Conservation (phyloP, 2,797 vertebrate genomes). For the Acanthornis magna region DNA sequence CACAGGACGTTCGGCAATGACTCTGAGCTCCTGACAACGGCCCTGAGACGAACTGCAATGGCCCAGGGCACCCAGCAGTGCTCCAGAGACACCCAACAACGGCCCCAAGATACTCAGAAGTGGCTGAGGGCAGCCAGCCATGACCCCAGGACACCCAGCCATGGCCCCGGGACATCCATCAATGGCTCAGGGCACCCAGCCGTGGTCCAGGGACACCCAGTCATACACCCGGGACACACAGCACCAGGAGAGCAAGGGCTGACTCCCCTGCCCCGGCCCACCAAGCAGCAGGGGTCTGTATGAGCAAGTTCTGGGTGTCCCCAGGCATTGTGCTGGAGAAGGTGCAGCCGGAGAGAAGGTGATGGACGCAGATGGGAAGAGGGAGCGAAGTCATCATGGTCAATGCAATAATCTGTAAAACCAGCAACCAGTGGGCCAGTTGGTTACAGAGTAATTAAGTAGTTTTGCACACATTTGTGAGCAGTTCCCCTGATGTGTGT, state of each 20-base stretch:
- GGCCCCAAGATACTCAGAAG: neutral
- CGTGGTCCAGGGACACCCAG: rapidly evolving
- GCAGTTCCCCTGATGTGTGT: neutral
- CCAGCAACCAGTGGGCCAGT: neutral
- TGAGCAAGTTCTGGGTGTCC: neutral
- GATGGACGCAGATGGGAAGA: neutral
- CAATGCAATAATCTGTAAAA: neutral
- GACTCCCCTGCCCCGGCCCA: neutral
- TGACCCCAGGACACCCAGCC: neutral
- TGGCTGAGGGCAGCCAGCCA: neutral
- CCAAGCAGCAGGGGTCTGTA: neutral
- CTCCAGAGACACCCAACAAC: neutral
- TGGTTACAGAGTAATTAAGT: neutral
- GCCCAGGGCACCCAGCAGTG: neutral
- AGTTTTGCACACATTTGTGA: constrained; percentile 8
- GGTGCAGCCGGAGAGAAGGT: rapidly evolving
- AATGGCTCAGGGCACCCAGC: neutral
- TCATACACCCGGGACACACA: neutral
- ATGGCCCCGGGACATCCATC: too few species aligned
- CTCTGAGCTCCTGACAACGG: neutral
- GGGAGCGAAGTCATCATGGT: neutral
- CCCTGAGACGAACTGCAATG: too few species aligned
- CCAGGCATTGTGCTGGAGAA: rapidly evolving
- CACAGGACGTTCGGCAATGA: rapidly evolving
- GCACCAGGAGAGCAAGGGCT: neutral